phyloP scores from a whole-genome alignment of 2,113 vertebrate species.

The Cyanoliseus patagonus region DNA sequence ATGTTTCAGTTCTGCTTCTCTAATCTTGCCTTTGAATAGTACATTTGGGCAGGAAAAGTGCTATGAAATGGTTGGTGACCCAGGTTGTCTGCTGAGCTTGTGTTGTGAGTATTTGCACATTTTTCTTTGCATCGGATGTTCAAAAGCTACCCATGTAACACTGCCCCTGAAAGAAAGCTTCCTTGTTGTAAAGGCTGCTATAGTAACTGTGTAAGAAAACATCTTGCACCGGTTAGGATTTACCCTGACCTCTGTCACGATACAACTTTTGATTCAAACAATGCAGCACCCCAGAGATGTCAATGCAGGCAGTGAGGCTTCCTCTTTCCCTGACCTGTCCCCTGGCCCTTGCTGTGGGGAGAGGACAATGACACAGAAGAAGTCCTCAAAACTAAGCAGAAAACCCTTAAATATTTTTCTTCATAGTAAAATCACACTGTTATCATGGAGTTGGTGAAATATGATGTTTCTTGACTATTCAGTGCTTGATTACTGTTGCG shows the following conservation, averaged over 20 bases:
- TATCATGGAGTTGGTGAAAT: not conserved
- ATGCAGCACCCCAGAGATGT: not conserved
- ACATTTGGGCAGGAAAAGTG: not conserved
- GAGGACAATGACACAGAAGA: not conserved
- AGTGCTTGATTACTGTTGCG: not conserved
- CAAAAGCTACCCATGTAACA: not conserved
- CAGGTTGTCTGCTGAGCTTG: not conserved
- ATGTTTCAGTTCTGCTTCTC: not conserved
- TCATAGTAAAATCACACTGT: not conserved
- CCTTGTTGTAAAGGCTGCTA: not conserved
- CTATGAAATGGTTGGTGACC: not conserved
- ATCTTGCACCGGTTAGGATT: not conserved
- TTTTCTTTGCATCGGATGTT: not conserved
- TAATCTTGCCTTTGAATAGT: not conserved
- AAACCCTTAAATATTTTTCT: not conserved
- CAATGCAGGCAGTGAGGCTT: not conserved
- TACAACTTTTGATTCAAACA: not conserved
- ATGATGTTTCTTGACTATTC: not conserved
- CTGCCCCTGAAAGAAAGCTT: not conserved
- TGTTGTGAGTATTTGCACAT: not conserved
- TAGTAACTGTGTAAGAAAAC: not conserved
- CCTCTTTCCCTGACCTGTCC: not conserved
- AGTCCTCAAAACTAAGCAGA: not conserved
- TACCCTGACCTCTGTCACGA: not conserved
- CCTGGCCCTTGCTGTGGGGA: not conserved